Conservation (phyloP, 2,888 invertebrate species). For the Caradrina clavipalpis region DNA sequence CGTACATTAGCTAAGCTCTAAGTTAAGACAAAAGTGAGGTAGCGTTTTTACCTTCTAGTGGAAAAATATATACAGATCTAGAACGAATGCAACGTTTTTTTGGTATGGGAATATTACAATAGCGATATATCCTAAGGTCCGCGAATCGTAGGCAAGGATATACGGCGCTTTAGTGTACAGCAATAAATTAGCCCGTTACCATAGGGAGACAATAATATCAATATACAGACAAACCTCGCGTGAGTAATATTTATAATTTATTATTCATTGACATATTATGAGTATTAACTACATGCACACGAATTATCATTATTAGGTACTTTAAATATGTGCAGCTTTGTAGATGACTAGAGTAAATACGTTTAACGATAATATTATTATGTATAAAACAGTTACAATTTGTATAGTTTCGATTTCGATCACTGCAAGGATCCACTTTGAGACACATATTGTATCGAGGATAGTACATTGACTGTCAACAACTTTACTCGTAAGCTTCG, state of each 20-base stretch:
- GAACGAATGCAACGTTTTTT: conserved; percentile 81
- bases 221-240: conserved; percentile 81
- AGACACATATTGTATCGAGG: conserved; percentile 87
- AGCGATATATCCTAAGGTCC: conserved; percentile 69
- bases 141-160: conserved; percentile 66
- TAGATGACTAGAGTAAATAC: conserved; percentile 90
- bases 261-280: conserved; percentile 81
- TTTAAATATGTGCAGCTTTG: conserved; percentile 88
- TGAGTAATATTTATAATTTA: conserved; percentile 78
- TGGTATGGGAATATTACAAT: conserved; percentile 78
- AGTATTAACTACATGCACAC: conserved; percentile 89
- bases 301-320: conserved; percentile 77
- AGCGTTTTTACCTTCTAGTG: conserved; percentile 90
- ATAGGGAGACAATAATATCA: conserved; percentile 70
- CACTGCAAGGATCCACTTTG: conserved; percentile 91
- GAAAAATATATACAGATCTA: conserved; percentile 88
- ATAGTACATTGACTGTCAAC: conserved; percentile 84
- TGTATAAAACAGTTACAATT: conserved; percentile 87
- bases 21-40: conserved; percentile 89
- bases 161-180: conserved; percentile 58
- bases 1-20: conserved; percentile 86
- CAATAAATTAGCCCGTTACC: conserved; percentile 74
- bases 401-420: conserved; percentile 86
- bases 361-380: conserved; percentile 82
- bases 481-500: conserved; percentile 92